These are phyloP conservation scores for Cyphomyrus discorhynchus DNA, from an alignment of 2,113 vertebrate species.

Conservation along the genomic window DNA sequence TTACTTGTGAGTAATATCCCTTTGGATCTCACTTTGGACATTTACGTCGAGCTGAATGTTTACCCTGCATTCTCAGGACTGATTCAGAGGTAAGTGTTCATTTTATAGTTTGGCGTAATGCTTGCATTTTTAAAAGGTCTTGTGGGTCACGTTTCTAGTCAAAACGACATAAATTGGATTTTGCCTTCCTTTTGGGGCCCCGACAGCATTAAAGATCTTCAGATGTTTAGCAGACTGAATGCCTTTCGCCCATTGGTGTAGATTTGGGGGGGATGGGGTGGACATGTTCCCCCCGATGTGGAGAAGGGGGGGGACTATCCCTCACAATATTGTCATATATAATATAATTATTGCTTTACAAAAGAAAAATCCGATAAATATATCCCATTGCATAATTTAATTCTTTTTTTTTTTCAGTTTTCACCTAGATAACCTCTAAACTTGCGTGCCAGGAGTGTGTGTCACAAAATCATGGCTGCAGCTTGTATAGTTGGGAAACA, in stretches of 20 bases:
- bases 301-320: too few relatives aligned
- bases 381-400: neutral
- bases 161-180: neutral
- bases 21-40: neutral
- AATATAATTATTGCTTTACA: too few relatives aligned
- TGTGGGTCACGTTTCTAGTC: neutral
- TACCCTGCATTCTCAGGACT: neutral
- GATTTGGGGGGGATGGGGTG: too few relatives aligned
- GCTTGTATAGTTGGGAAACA: neutral
- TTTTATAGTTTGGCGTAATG: neutral
- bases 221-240: neutral
- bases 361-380: too few relatives aligned
- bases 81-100: neutral
- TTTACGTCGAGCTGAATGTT: neutral
- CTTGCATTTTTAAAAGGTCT: neutral
- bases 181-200: neutral
- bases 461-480: neutral
- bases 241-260: neutral
- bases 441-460: accelerated
- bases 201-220: neutral
- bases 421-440: neutral
- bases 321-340: too few relatives aligned
- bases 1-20: neutral
- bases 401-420: neutral
- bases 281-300: too few relatives aligned